phyloP scores from a whole-genome alignment of 2,113 vertebrate genomes.

The Scortum barcoo region DNA sequence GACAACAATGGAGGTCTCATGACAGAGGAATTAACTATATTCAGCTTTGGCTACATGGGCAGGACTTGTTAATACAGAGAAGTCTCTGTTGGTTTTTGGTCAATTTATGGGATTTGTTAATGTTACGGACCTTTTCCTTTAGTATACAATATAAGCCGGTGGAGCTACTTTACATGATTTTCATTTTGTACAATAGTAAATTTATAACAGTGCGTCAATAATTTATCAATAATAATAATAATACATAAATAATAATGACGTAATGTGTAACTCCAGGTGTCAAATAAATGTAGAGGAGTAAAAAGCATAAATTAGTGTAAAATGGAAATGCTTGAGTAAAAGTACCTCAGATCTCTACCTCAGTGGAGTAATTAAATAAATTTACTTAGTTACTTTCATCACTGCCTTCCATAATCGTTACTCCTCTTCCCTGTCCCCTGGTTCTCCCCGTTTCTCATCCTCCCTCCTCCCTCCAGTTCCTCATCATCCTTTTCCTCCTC shows the following conservation, averaged over 20 bases:
- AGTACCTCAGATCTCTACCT: background rate
- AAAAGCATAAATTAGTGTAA: background rate
- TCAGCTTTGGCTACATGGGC: background rate
- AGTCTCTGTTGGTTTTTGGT: background rate
- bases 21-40: background rate
- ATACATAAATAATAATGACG: background rate
- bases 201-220: background rate
- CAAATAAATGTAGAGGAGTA: no score
- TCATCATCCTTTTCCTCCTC: background rate
- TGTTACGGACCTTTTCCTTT: background rate
- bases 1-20: background rate
- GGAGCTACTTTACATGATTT: background rate
- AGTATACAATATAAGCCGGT: background rate
- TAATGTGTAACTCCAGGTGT: background rate
- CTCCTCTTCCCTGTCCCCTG: background rate
- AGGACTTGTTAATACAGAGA: background rate
- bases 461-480: background rate
- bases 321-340: background rate
- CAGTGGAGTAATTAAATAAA: background rate
- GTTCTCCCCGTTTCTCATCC: background rate
- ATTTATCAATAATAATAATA: background rate
- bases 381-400: background rate
- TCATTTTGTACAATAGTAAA: background rate
- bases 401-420: background rate
- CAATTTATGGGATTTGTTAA: background rate